phyloP scores from a whole-genome alignment of 2,797 vertebrate species.

The Graptemys geographica region DNA sequence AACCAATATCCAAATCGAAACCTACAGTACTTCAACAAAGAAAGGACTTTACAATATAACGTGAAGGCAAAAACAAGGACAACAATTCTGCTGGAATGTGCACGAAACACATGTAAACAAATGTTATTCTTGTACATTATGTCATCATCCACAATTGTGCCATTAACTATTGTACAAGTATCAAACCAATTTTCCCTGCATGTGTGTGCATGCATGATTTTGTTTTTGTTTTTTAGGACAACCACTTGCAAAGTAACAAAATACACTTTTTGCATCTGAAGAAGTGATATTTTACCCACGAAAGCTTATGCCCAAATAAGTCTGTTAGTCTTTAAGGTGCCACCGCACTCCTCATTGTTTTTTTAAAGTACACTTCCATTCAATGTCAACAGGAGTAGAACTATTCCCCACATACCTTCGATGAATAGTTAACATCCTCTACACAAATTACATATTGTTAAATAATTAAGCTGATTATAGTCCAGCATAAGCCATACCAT shows the following conservation, averaged over 20 bases:
- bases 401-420: neutral
- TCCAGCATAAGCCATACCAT: neutral
- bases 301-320: no score
- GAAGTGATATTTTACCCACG: no score
- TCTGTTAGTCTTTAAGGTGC: no score
- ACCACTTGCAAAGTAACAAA: neutral
- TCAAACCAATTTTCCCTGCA: neutral
- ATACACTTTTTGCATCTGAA: neutral
- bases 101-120: neutral
- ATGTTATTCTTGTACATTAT: neutral
- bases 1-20: neutral
- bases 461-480: neutral
- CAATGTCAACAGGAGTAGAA: neutral
- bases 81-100: constrained; percentile 19
- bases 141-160: neutral
- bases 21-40: neutral
- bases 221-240: neutral
- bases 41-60: constrained; percentile 6
- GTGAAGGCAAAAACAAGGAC: neutral
- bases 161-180: neutral
- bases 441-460: neutral
- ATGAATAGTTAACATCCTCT: neutral
- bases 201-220: neutral
- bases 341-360: no score
- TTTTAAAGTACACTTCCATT: neutral